A percentile compares a stretch with the other conserved stretches of the same genome.
Evolutionary conservation across 2,888 invertebrate genomes (phyloP).

Genomic region (Synergus umbraculus): DNA sequence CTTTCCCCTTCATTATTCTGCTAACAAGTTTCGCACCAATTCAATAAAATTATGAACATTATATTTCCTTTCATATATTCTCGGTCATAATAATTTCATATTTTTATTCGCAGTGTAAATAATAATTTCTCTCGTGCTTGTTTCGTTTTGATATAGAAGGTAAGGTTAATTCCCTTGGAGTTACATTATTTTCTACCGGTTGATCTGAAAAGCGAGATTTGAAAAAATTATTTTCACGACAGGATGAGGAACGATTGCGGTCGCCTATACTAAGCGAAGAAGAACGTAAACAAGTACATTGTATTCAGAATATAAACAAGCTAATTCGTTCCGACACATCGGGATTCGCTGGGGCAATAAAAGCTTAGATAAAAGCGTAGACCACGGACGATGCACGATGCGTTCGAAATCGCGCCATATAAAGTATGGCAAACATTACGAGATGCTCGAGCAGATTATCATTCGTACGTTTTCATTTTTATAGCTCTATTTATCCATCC

Average conservation of each 20-base stretch:
- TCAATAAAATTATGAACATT: background rate
- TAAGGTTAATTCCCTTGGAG: background rate
- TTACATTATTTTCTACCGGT: background rate
- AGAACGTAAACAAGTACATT: conserved; percentile 40
- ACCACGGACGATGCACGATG: conserved; percentile 30
- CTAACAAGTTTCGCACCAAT: background rate
- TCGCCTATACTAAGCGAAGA: conserved; percentile 28
- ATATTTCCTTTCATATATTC: too few species aligned
- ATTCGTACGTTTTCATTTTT: conserved; percentile 51
- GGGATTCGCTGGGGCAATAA: conserved; percentile 55
- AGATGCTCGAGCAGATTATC: conserved; percentile 48
- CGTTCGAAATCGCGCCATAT: conserved; percentile 48
- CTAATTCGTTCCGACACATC: conserved; percentile 39
- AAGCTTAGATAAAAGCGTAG: conserved; percentile 53
- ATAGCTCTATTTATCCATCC: conserved; percentile 53
- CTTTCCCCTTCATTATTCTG: background rate
- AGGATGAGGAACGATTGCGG: conserved; percentile 32
- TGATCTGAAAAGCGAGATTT: conserved; percentile 32
- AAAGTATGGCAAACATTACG: conserved; percentile 45
- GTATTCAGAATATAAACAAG: conserved; percentile 41
- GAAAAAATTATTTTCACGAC: conserved; percentile 34
- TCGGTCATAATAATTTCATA: too few species aligned
- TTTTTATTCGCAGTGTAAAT: background rate
- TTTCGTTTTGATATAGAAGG: background rate
- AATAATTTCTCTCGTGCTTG: background rate